A percentile compares a stretch with the other conserved stretches of the same genome.
These are phyloP conservation scores for Limnephilus marmoratus DNA, from an alignment of 2,888 invertebrate species.

Conservation along the genomic window DNA sequence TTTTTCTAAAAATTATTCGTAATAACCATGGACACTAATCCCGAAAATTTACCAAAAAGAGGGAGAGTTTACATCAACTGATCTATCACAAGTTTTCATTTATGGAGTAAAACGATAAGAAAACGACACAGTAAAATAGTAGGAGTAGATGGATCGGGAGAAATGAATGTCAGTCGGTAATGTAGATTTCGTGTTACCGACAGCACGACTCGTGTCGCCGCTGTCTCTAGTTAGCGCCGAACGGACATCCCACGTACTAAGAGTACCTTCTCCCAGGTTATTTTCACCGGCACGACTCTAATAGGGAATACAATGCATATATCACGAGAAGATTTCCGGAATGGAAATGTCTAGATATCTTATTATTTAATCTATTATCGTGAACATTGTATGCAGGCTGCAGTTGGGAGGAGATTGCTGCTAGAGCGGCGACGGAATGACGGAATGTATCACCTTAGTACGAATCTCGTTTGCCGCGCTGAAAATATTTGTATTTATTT, in stretches of 20 bases:
- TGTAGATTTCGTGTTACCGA: conserved; percentile 46
- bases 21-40: too few species aligned
- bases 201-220: conserved; percentile 38
- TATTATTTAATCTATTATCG: conserved; percentile 10
- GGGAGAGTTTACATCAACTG: too few species aligned
- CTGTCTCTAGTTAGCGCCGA: conserved; percentile 16
- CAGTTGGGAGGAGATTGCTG: background rate
- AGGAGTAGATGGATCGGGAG: background rate
- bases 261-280: background rate
- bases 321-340: conserved; percentile 27
- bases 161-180: background rate
- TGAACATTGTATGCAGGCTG: background rate
- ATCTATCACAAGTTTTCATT: background rate
- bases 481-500: too few species aligned
- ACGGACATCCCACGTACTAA: conserved; percentile 2
- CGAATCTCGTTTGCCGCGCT: background rate
- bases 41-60: too few species aligned
- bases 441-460: background rate
- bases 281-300: conserved; percentile 28
- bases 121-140: background rate
- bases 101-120: background rate
- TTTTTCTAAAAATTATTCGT: too few species aligned
- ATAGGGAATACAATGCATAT: conserved; percentile 24
- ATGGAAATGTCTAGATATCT: conserved; percentile 11
- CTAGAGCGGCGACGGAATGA: background rate